Base-by-base conservation (phyloP, 2,888 invertebrate genomes). In the Nomada fabriciana region DNA sequence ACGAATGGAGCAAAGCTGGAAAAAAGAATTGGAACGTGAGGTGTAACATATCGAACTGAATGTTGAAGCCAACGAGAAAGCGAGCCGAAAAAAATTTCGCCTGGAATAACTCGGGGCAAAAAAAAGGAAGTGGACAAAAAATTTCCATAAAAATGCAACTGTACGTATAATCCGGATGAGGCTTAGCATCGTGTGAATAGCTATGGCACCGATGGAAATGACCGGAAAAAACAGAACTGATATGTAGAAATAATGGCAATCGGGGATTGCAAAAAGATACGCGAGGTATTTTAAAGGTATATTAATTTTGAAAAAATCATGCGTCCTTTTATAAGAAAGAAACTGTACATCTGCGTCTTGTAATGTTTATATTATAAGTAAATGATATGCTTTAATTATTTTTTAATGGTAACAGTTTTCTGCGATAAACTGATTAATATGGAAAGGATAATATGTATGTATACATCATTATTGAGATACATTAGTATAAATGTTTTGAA, bases 81-180 rank as follows among this genome's bases (percentile, higher is more conserved):
- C 68, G 85, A 79, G 81, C 63, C 73, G 70, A 86, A 88, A 89
- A 84, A 90, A 87, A 87, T 86, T 89, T 86, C 82, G 81, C 77
- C 74, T 83, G 78, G 82, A 87, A 86, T 86, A 89, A 87, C 87
- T 89, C 80, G 87, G 87, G 82, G 82, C 80, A 87, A 83, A 88
- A 89, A 89, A 87, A 83, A 88, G 89, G 84, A 89, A 89, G 81
- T 71, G 80, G 72, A 86, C 80, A 84, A 88, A 89, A 88, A 90
- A 90, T 87, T 87, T 89, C 88, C 87, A 89, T 90, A 90, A 91
- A 92, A 93, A 92, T 91, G 89, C 84, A 88, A 80, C 85, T 84
- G 87, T 86, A 88, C 83, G 87, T 91, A 88, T 92, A 93, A 93
- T 92, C 93, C 93, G 92, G 93, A 92, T 93, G 87, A 92, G 89